Percentiles rank a stretch among this genome's conserved stretches.
These are phyloP conservation scores for Harlomillsia oculata DNA, from an alignment of 1,140 invertebrate species.

Conservation along the genomic window DNA sequence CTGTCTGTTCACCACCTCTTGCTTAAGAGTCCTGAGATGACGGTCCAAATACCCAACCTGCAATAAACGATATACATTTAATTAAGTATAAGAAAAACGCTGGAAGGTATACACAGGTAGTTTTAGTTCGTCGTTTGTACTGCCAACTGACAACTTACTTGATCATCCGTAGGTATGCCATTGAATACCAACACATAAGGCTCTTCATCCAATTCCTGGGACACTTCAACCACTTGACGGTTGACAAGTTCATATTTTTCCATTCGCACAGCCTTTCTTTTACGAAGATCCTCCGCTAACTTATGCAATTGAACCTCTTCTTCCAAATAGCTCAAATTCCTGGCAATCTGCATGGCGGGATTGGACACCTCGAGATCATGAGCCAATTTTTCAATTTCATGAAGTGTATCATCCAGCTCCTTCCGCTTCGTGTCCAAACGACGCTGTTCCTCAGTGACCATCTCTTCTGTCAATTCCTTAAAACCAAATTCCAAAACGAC, in stretches of 20 bases:
- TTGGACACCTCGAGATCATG: constrained; percentile 4
- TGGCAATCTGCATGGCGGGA: neutral
- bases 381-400: constrained; percentile 1
- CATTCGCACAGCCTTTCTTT: constrained; percentile 15
- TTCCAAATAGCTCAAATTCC: neutral
- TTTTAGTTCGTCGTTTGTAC: neutral
- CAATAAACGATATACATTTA: neutral
- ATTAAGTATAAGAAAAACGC: too few relatives aligned
- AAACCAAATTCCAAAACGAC: neutral
- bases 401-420: neutral
- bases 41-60: constrained; percentile 5
- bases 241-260: constrained; percentile 18
- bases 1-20: neutral
- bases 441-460: constrained; percentile 8
- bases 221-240: neutral
- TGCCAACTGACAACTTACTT: neutral
- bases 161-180: constrained; percentile 19
- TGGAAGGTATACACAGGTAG: too few relatives aligned
- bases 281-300: constrained; percentile 4
- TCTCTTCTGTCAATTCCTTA: constrained; percentile 16
- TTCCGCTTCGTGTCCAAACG: neutral
- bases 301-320: neutral
- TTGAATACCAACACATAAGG: constrained; percentile 1
- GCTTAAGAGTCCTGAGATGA: neutral
- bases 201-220: neutral